Base-by-base conservation (phyloP, 2,113 vertebrate species). In the Pycnonotus jocosus region DNA sequence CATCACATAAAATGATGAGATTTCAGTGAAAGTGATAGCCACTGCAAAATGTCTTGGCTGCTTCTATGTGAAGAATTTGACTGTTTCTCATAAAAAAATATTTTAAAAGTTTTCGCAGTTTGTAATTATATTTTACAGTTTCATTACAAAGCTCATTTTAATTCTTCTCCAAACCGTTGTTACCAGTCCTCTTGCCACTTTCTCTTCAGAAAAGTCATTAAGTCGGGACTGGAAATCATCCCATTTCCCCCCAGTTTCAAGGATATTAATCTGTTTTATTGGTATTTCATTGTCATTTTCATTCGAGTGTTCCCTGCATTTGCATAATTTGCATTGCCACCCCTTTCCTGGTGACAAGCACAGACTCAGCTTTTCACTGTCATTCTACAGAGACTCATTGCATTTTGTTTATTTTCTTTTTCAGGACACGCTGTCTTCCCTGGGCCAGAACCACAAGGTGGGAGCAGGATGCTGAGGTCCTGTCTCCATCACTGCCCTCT, bases 241-340 rank as follows among this genome's bases (percentile, higher is more conserved):
- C 96, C 95, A 90, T 97, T 97, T 97, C 94, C 95, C 95, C 96
- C 96, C 90, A 96, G 94, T 97, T 97, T 97, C 95, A 92, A 95
- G 90, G 94, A 97, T 96, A 97, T 98, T 98, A 98, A 98, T 98
- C 97, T 97, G 91, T 93, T 98, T 97, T 98, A 97, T 98, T 98
- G 97, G 96, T 96, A 94, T 98, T 97, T 97, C 97, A 96, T 94
- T 97, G 96, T 96, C 89, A 95, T 92, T 96, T 97, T 80, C 91
- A 94, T 70, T 79, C 9, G 71, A 82, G 79, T 85, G 51, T 87
- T 97, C 96, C 91, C 92, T 38, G 38, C 91, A 96, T 97, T 97
- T 97, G 97, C 92, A 96, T 97, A 98, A 98, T 97, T 97, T 96
- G 92, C 96, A 93, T 61, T 83, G 96, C 86, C 65, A 92, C 84